phyloP scores from a whole-genome alignment of 2,113 vertebrate species.

The Psilopsiagon aurifrons region DNA sequence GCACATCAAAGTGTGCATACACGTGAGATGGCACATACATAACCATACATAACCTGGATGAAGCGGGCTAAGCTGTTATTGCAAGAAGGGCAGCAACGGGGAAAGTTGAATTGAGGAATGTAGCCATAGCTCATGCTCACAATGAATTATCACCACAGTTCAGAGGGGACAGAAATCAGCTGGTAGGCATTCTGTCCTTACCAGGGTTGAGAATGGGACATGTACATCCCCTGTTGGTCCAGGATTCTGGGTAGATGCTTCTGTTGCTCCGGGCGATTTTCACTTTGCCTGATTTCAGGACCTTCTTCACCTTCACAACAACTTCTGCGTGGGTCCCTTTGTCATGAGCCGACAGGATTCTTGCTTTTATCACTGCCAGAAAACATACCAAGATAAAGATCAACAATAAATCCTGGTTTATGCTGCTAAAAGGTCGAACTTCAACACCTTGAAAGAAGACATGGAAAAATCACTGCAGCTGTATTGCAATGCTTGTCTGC shows the following conservation, averaged over 20 bases:
- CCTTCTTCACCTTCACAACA: slow-evolving; percentile 85
- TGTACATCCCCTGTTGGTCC: slow-evolving; percentile 89
- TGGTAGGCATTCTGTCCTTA: slow-evolving; percentile 37
- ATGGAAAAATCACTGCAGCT: not conserved
- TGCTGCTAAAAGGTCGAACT: not conserved
- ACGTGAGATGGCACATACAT: not conserved
- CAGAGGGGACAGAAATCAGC: not conserved
- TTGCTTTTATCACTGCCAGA: slow-evolving; percentile 85
- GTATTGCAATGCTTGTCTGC: not conserved
- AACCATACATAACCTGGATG: not conserved
- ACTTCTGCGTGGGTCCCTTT: slow-evolving; percentile 91
- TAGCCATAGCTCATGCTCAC: not conserved
- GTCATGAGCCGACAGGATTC: slow-evolving; percentile 88
- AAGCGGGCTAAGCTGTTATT: not conserved
- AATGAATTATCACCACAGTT: not conserved
- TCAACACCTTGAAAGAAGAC: not conserved
- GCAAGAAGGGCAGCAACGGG: not conserved
- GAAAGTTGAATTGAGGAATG: not conserved
- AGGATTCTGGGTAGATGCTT: slow-evolving; percentile 86
- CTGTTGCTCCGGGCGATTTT: slow-evolving; percentile 76
- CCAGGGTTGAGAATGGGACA: slow-evolving; percentile 91
- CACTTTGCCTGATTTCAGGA: slow-evolving; percentile 80
- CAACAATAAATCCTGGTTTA: not conserved
- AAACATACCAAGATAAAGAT: not conserved
- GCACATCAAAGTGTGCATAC: not conserved